Conservation (phyloP, 2,888 invertebrate species). For the Onchidella celtica region DNA sequence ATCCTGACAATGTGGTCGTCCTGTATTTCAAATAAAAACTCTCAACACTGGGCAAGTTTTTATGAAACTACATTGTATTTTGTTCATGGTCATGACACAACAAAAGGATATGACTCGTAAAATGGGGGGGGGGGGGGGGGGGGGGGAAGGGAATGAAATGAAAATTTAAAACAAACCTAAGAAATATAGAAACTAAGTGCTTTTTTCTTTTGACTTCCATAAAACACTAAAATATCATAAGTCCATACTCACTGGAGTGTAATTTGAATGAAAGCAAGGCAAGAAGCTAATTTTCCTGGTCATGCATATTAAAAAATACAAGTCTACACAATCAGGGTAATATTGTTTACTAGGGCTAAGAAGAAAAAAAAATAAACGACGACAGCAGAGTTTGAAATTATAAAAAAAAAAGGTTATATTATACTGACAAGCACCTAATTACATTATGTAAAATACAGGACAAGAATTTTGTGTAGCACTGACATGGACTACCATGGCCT, state of each 20-base stretch:
- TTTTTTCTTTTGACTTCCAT: background rate
- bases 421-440: too few species aligned
- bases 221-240: background rate
- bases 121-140: background rate
- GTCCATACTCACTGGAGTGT: background rate
- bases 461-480: background rate
- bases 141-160: too few species aligned
- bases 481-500: too few species aligned
- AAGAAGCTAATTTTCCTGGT: background rate
- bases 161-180: too few species aligned
- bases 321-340: conserved; percentile 1
- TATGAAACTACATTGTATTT: conserved; percentile 2
- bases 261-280: background rate
- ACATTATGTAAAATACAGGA: background rate
- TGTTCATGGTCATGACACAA: conserved; percentile 13
- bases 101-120: background rate
- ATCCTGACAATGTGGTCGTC: too few species aligned
- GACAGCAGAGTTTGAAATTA: too few species aligned
- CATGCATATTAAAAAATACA: conserved; percentile 14
- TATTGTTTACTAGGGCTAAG: background rate
- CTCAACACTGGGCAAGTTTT: too few species aligned
- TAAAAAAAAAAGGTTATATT: too few species aligned
- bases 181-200: too few species aligned
- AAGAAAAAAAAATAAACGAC: background rate
- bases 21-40: too few species aligned